Conservation (phyloP, 92 coral and sea anemone genomes). For the Isaurus tuberculatus region DNA sequence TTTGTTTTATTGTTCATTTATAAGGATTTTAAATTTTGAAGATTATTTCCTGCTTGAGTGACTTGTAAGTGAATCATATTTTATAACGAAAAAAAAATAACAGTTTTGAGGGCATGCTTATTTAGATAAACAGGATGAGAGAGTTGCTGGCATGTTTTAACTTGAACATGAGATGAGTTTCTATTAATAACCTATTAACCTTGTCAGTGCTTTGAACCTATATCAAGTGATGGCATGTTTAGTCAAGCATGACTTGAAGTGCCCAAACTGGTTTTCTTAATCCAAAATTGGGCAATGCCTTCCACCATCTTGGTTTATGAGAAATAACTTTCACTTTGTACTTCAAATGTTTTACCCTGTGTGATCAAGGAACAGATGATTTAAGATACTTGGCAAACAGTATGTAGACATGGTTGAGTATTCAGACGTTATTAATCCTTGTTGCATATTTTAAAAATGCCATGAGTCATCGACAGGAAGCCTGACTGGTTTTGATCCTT, state of each 20-base stretch:
- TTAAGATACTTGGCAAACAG: conserved; percentile 1
- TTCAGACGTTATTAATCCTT: neutral
- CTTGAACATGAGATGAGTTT: neutral
- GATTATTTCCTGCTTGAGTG: no score
- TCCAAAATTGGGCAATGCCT: conserved; percentile 37
- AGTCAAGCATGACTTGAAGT: conserved; percentile 29
- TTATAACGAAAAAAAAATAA: no score
- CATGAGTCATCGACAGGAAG: conserved; percentile 6
- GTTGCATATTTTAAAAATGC: neutral
- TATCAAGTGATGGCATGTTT: conserved; percentile 33
- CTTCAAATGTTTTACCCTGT: neutral
- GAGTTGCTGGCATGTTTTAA: neutral
- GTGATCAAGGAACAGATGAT: neutral
- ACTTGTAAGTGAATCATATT: no score
- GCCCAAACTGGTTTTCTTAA: conserved; percentile 44
- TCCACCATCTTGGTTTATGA: conserved; percentile 19
- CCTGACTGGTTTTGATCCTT: neutral
- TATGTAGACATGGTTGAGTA: conserved; percentile 2
- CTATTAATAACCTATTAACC: conserved; percentile 26
- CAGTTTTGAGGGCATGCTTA: neutral
- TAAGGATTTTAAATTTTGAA: no score
- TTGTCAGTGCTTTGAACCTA: neutral
- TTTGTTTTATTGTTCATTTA: no score
- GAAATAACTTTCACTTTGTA: neutral
- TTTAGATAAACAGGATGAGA: neutral